phyloP scores from a whole-genome alignment of 2,113 vertebrate species.

The Serilophus lunatus region DNA sequence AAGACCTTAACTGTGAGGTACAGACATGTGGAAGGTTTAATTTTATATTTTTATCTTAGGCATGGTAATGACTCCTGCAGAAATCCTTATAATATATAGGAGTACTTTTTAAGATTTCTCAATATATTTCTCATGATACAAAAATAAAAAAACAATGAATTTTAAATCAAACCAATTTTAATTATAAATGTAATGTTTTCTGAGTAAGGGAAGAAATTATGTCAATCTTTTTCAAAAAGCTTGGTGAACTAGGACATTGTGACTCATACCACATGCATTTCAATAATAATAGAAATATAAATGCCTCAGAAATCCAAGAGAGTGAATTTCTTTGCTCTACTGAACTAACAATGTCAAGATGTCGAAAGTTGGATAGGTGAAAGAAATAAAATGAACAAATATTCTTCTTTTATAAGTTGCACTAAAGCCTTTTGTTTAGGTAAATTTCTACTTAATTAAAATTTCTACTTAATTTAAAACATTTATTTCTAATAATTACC shows the following conservation, averaged over 20 bases:
- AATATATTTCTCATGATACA: background rate
- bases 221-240: background rate
- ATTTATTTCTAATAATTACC: background rate
- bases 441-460: background rate
- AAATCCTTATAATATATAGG: background rate
- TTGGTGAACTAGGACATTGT: background rate
- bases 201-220: background rate
- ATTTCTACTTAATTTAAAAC: background rate
- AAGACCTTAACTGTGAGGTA: background rate
- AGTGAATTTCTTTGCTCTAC: background rate
- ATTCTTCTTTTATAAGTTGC: background rate
- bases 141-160: background rate
- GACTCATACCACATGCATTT: background rate
- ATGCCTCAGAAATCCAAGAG: background rate
- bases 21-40: background rate
- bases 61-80: background rate
- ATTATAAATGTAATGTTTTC: background rate
- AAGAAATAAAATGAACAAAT: background rate
- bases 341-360: background rate
- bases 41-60: background rate
- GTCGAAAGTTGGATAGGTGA: background rate
- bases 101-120: background rate
- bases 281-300: background rate
- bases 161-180: background rate
- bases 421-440: background rate